Conservation (phyloP, 53 echinoderm and acorn worm species). For the Paelopatides confundens region DNA sequence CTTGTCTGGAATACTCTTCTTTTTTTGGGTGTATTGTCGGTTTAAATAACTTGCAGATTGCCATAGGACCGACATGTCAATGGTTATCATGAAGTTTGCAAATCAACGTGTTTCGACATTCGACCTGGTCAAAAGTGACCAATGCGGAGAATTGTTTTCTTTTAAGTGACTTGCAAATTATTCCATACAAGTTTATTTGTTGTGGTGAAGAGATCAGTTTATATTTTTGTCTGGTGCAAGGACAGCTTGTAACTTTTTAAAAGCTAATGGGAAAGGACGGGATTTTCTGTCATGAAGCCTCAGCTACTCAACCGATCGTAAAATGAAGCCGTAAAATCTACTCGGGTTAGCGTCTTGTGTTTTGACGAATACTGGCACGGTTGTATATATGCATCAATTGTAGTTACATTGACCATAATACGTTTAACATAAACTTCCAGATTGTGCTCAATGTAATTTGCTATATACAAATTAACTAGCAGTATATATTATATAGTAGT, state of each 20-base stretch:
- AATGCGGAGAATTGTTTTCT: neutral
- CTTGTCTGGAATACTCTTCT: neutral
- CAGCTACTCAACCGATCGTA: slow-evolving; percentile 11
- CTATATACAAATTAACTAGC: too few species aligned
- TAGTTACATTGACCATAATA: neutral
- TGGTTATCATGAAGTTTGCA: neutral
- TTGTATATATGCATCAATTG: neutral
- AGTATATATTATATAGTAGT: too few species aligned
- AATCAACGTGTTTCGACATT: neutral
- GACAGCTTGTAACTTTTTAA: neutral
- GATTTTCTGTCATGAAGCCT: neutral
- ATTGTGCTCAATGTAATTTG: neutral
- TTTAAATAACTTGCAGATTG: neutral
- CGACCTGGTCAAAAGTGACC: slow-evolving; percentile 3
- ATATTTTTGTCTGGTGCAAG: neutral
- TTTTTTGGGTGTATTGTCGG: neutral
- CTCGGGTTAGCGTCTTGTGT: neutral
- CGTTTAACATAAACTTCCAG: neutral
- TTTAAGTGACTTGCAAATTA: neutral
- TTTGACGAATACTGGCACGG: slow-evolving; percentile 12
- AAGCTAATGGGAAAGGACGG: slow-evolving; percentile 18
- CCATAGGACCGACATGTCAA: neutral
- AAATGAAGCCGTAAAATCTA: slow-evolving; percentile 28
- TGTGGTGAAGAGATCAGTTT: slow-evolving; percentile 13
- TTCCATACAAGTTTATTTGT: slow-evolving; percentile 21